phyloP scores from a whole-genome alignment of 2,888 invertebrate species.

The Seira musarum region DNA sequence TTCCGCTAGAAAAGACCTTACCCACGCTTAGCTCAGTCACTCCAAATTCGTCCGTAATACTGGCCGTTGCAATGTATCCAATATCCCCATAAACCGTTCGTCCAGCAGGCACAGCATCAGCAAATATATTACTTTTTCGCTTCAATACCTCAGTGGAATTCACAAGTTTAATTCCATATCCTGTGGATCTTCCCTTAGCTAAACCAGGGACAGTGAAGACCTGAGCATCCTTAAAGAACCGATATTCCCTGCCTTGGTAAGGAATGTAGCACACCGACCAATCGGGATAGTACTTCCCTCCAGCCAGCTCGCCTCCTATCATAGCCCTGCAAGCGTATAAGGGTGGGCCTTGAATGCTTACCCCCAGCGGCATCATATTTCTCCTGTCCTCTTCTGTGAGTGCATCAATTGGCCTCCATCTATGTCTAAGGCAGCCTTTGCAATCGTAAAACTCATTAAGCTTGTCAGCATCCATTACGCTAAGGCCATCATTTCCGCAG shows the following conservation, averaged over 20 bases:
- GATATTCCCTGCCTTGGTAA: not conserved
- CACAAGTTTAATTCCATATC: too few relatives aligned
- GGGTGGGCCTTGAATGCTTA: not conserved
- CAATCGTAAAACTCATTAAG: constrained; percentile 33
- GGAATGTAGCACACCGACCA: constrained; percentile 4
- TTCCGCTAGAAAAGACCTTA: too few relatives aligned
- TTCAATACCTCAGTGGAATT: too few relatives aligned
- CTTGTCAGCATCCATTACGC: constrained; percentile 35
- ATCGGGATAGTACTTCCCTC: constrained; percentile 4
- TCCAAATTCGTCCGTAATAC: too few relatives aligned
- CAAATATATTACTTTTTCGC: too few relatives aligned
- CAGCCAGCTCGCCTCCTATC: not conserved
- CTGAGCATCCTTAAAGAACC: too few relatives aligned
- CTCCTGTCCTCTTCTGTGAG: not conserved
- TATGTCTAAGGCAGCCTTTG: constrained; percentile 28
- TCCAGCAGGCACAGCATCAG: too few relatives aligned
- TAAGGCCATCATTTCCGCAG: constrained; percentile 26
- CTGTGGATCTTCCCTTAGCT: too few relatives aligned
- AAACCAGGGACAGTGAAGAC: constrained; percentile 3
- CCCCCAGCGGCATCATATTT: not conserved
- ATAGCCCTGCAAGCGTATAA: not conserved
- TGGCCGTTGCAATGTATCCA: too few relatives aligned
- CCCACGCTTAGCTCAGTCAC: too few relatives aligned
- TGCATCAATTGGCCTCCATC: not conserved
- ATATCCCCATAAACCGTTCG: too few relatives aligned